Conservation (phyloP, 2,797 vertebrate species). For the Euphonia xanthogaster region DNA sequence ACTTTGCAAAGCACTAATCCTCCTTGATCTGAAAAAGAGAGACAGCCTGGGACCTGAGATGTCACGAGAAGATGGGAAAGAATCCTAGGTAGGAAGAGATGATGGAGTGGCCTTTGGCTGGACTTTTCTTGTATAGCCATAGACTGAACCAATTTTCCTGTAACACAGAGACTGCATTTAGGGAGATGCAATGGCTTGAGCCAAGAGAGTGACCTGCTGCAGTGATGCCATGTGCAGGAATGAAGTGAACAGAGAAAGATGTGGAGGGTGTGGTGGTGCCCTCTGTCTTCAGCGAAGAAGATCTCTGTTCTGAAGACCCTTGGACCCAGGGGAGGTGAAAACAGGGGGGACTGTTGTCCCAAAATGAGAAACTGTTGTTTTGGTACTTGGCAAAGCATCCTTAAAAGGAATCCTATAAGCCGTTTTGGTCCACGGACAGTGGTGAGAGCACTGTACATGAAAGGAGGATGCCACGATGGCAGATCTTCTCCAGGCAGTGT, state of each 20-base stretch:
- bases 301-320: not conserved
- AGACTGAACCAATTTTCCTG: not conserved
- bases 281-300: not conserved
- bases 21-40: not conserved
- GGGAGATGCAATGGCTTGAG: not conserved
- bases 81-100: not conserved
- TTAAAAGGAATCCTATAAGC: not conserved
- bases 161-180: not conserved
- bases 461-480: not conserved
- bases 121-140: not conserved
- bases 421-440: not conserved
- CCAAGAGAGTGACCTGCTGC: not conserved
- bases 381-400: not conserved
- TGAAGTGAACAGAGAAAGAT: not conserved
- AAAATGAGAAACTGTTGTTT: not conserved
- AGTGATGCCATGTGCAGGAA: not conserved
- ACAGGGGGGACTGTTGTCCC: not conserved
- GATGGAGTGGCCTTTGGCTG: not conserved
- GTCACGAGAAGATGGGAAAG: not conserved
- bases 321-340: not conserved
- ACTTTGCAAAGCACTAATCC: not conserved
- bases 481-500: not conserved
- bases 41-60: not conserved
- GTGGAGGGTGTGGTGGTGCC: not conserved
- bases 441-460: not conserved